Evolutionary conservation across 2,888 invertebrate genomes (phyloP), one percentile per base, ranked within the genome.

Genomic region (Ectemnius lituratus): DNA sequence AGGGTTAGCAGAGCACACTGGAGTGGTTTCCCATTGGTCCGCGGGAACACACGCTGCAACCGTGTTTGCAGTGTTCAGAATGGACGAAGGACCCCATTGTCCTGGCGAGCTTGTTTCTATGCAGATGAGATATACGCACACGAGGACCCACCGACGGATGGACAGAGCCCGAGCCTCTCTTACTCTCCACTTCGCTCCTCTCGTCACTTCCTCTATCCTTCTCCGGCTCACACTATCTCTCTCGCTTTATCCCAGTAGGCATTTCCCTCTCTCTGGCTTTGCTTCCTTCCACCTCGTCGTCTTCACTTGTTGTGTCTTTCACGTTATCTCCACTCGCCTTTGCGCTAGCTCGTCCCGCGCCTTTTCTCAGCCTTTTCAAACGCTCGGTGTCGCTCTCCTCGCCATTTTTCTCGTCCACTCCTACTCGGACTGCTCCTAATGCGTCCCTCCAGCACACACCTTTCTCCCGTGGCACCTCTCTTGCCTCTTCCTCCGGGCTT

Each of bases 51-150:
- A 86, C 37, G 37, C 8, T 11, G 86, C 86, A 86, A 85, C 73
- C 86, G 85, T 87, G 88, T 89, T 88, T 88, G 88, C 87, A 86
- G 85, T 86, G 86, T 87, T 86, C 85, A 81, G 86, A 88, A 87
- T 85, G 87, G 84, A 86, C 86, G 86, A 85, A 88, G 86, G 85
- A 83, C 83, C 85, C 86, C 84, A 89, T 89, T 89, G 89, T 89
- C 86, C 87, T 79, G 84, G 79, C 83, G 84, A 89, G 89, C 89
- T 89, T 89, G 89, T 89, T 89, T 89, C 88, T 88, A 89, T 89
- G 89, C 89, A 89, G 89, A 89, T 89, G 89, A 89, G 89, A 86
- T 85, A 85, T 85, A 84, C 85, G 81, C 83, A 80, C 72, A 69
- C 77, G 78, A 75, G 79, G 66, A 80, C 79, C 71, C 73, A 80